phyloP scores from a whole-genome alignment of 2,797 vertebrate genomes.

The Loriculus beryllinus region DNA sequence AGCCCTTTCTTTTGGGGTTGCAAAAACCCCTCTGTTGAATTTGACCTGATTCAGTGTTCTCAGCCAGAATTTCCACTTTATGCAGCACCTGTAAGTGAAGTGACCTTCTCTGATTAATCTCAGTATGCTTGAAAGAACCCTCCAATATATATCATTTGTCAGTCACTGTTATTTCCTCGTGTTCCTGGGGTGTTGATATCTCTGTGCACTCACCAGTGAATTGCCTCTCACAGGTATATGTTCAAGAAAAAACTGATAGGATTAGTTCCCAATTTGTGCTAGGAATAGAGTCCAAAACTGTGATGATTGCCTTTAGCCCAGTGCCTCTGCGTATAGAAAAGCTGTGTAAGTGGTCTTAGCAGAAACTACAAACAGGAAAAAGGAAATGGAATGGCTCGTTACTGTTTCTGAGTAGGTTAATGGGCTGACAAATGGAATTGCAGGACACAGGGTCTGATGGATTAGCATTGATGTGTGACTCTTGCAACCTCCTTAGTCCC shows the following conservation, averaged over 20 bases:
- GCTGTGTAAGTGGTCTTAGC: background rate
- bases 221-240: background rate
- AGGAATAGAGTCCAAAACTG: background rate
- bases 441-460: background rate
- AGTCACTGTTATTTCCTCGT: background rate
- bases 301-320: background rate
- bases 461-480: background rate
- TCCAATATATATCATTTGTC: background rate
- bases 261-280: background rate
- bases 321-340: background rate
- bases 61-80: background rate
- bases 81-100: background rate
- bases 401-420: background rate
- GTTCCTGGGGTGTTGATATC: background rate
- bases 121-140: background rate
- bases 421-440: background rate
- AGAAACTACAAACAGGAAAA: background rate
- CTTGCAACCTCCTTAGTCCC: background rate
- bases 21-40: background rate
- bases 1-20: background rate
- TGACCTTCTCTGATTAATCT: background rate
- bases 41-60: background rate
- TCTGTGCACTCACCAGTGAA: background rate
- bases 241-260: background rate
- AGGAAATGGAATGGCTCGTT: background rate